A percentile compares a stretch with the other conserved stretches of the same genome.
These are phyloP conservation scores for Fukomys damarensis DNA, from an alignment of 2,113 vertebrate genomes.

Conservation along the genomic window DNA sequence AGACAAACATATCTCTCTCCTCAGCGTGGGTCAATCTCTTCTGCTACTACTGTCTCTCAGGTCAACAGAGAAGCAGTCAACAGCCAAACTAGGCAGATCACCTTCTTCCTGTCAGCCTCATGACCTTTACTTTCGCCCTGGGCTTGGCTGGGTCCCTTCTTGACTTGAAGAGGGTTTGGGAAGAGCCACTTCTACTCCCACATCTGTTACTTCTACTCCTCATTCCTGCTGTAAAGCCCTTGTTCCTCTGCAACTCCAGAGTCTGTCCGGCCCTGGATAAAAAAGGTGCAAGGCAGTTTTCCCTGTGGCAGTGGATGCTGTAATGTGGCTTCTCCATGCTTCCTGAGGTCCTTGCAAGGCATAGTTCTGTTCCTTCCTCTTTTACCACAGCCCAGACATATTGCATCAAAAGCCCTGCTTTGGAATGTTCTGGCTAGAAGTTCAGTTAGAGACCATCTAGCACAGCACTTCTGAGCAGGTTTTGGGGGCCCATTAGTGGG, in stretches of 20 bases:
- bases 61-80: background rate
- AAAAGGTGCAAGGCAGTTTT: background rate
- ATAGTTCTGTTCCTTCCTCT: conserved; percentile 15
- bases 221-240: background rate
- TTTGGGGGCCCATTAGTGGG: background rate
- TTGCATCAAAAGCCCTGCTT: conserved; percentile 45
- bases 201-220: background rate
- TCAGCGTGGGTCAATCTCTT: conserved; percentile 13
- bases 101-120: background rate
- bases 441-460: background rate
- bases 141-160: conserved; percentile 18
- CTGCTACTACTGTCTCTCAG: background rate
- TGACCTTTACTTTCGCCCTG: conserved; percentile 25
- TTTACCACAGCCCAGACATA: conserved; percentile 36
- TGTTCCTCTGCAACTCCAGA: background rate
- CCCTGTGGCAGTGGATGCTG: background rate
- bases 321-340: conserved; percentile 10
- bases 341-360: conserved; percentile 25
- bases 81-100: conserved; percentile 4
- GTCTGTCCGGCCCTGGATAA: background rate
- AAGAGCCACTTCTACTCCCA: conserved; percentile 9
- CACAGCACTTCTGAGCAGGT: background rate
- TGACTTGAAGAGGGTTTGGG: background rate
- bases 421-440: conserved; percentile 20
- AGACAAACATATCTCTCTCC: conserved; percentile 2